These are phyloP conservation scores for Laterallus jamaicensis DNA, from an alignment of 2,113 vertebrate species.

Conservation along the genomic window DNA sequence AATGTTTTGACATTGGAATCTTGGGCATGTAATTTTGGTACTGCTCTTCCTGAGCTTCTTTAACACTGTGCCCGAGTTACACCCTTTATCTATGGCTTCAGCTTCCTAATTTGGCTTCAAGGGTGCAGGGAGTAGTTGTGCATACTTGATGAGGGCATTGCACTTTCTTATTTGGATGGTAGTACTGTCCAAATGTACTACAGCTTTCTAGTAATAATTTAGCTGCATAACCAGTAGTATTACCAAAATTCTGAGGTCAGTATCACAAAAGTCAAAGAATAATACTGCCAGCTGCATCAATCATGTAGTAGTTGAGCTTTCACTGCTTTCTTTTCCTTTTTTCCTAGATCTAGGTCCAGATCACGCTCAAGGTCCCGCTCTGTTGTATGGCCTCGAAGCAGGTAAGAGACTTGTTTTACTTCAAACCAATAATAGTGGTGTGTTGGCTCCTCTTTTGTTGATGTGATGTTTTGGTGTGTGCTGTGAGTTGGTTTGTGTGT, in stretches of 20 bases:
- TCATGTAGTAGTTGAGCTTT: background rate
- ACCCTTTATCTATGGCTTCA: accelerated
- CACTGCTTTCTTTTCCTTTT: background rate
- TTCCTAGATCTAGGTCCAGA: constrained; percentile 76
- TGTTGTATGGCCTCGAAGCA: constrained; percentile 80
- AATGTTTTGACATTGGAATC: background rate
- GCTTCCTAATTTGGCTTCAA: background rate
- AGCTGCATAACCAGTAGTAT: accelerated
- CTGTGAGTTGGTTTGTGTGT: background rate
- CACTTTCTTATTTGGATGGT: accelerated
- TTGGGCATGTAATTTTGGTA: accelerated
- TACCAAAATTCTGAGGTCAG: background rate
- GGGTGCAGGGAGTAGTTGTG: background rate
- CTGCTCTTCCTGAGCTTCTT: background rate
- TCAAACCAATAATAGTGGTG: background rate
- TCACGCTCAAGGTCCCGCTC: constrained; percentile 84
- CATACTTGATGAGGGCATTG: accelerated
- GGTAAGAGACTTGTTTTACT: constrained; percentile 49
- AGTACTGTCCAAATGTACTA: background rate
- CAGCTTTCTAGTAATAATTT: background rate
- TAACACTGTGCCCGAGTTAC: accelerated
- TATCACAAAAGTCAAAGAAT: background rate
- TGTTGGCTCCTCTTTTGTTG: too few relatives aligned
- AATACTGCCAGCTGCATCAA: background rate
- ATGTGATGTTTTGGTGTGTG: background rate